Base-by-base conservation (phyloP, 2,888 invertebrate genomes). In the Unio pictorum region DNA sequence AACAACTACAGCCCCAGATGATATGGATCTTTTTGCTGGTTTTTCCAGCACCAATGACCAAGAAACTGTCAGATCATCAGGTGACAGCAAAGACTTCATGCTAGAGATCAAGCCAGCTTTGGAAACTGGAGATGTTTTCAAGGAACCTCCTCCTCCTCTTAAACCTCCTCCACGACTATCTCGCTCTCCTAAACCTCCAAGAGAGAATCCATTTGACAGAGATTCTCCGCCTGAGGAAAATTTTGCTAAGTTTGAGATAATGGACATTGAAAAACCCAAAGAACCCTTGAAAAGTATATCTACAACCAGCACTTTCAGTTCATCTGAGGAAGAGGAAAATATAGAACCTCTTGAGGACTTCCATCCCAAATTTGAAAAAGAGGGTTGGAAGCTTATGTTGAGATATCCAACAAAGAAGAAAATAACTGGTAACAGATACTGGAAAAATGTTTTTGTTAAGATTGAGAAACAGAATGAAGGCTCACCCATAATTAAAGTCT, bases 321-420 rank as follows among this genome's bases (percentile, higher is more conserved):
- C 84, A 54, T 85, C 86, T 61, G 86, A 85, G 59, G 86, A 85
- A 62, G 86, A 86, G 56, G 78, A 75, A 17, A 75, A 69, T 67
- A 66, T 81, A 8, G 83, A 83, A 72, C 86, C 86, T 4, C 91
- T 99, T 67, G 96, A 96, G 90, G 95, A 95, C 67, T 99, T 97
- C 90, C 96, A 97, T 17, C 93, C 96, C 55, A 92, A 92, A 75
- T 95, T 94, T 88, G 89, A 91, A 0, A 96, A 94, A 0, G 94
- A 95, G 34, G 97, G 97, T 45, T 99, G 98, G 98, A 97, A 98
- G 87, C 95, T 99, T 95, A 95, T 97, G 81, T 91, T 98, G 67
- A 93, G 99, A 3, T 97, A 98, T 72, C 90, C 90, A 28, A 84
- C 86, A 30, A 89, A 89, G 79, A 88, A 87, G 77, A 89, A 89